Evolutionary conservation across 2,888 invertebrate genomes (phyloP), one percentile per base, ranked within the genome.

Genomic region (Eutolmus rufibarbis): DNA sequence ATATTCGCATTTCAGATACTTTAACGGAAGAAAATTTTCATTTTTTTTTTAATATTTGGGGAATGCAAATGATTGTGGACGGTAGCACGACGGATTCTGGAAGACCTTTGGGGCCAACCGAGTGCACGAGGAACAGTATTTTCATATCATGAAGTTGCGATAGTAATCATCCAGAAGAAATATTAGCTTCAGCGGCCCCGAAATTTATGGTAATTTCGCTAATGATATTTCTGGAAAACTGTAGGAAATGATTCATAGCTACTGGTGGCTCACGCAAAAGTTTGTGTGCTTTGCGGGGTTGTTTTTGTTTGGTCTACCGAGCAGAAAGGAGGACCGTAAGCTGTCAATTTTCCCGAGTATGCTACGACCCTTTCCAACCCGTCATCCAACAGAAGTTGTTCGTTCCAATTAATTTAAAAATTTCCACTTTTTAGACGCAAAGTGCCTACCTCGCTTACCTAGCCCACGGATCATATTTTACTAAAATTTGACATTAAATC

Each of bases 171-270:
- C 19, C 12, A 57, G 57, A 57, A 56, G 82, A 82, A 82, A 82
- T 82, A 82, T 82, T 57, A 56, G 19, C 56, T 82, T 82, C 56
- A 40, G 57, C 34, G 16, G 56, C 57, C 2, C 16, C 16, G 4
- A 31, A 82, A 57, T 82, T 82, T 82, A 82, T 82, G 82, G 82
- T 57, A 82, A 82, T 56, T 82, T 82, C 34, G 82, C 56, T 82
- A 82, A 82, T 82, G 82, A 82, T 82, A 57, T 82, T 57, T 82
- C 34, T 56, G 51, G n/a, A 34, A 16, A 82, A 82, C 57, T 57
- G 8, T n/a, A 57, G 82, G 31, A 82, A 82, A 37, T 82, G 82
- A 82, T 82, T 82, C 82, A 82, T 82, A 23, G 57, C 57, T 79
- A 16, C 46, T 28, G 79, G 46, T 34, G 28, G 46, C 8, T 57